Evolutionary conservation across 1,140 invertebrate species (phyloP).

Genomic region (Lasioglossum baleicum): DNA sequence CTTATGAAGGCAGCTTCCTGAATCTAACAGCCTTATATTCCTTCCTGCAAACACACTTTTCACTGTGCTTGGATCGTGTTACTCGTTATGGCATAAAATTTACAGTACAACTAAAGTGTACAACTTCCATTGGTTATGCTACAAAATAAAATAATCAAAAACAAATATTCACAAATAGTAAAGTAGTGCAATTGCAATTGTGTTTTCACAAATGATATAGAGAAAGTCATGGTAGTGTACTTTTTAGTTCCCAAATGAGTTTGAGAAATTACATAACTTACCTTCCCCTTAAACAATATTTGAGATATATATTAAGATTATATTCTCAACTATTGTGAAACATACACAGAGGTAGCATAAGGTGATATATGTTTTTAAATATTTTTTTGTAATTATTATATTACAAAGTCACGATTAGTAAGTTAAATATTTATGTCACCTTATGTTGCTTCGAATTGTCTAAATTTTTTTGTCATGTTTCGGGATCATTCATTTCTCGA

Average conservation of each 20-base stretch:
- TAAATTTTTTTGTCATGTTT: slow-evolving; percentile 74
- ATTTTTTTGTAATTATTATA: slow-evolving; percentile 11
- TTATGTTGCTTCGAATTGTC: slow-evolving; percentile 75
- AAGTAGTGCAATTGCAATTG: slow-evolving; percentile 13
- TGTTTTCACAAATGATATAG: background rate
- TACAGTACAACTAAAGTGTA: slow-evolving; percentile 1
- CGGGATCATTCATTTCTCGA: slow-evolving; percentile 77
- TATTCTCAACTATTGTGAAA: slow-evolving; percentile 53
- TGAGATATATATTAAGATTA: slow-evolving; percentile 49
- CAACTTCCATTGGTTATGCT: slow-evolving; percentile 19
- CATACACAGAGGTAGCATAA: slow-evolving; percentile 73
- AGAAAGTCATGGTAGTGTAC: background rate
- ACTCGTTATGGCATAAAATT: slow-evolving; percentile 14
- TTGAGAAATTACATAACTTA: slow-evolving; percentile 35
- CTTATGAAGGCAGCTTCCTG: slow-evolving; percentile 77
- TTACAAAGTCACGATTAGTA: background rate
- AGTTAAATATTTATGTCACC: slow-evolving; percentile 57
- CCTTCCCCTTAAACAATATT: slow-evolving; percentile 56
- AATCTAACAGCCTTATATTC: slow-evolving; percentile 78
- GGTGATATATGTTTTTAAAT: slow-evolving; percentile 61
- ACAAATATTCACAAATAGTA: slow-evolving; percentile 4
- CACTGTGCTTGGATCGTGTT: slow-evolving; percentile 57
- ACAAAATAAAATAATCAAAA: slow-evolving; percentile 4
- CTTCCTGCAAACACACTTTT: slow-evolving; percentile 70
- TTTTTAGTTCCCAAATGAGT: slow-evolving; percentile 25